These are phyloP conservation scores for Conus canariensis DNA, from an alignment of 2,888 invertebrate genomes.

Conservation along the genomic window DNA sequence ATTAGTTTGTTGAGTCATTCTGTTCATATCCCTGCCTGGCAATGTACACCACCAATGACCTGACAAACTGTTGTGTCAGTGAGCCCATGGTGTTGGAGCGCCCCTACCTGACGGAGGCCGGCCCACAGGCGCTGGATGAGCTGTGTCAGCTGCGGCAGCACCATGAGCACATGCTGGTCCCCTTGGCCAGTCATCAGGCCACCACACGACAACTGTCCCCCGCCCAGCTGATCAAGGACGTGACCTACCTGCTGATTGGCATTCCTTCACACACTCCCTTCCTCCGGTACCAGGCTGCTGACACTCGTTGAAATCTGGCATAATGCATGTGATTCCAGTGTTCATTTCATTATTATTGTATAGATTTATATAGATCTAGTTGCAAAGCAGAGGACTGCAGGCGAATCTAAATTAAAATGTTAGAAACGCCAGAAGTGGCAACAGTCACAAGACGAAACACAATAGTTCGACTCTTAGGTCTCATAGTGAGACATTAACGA, in stretches of 20 bases:
- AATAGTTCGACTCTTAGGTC: too few species aligned
- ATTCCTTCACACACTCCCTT: conserved; percentile 70
- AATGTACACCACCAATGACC: too few species aligned
- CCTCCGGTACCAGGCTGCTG: conserved; percentile 56
- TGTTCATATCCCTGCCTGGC: too few species aligned
- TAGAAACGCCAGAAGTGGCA: too few species aligned
- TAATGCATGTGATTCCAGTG: not conserved
- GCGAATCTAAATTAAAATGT: too few species aligned
- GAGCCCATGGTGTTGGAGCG: conserved; percentile 65
- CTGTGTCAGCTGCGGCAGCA: conserved; percentile 57
- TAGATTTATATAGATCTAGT: too few species aligned
- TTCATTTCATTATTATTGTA: not conserved
- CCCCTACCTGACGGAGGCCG: conserved; percentile 73
- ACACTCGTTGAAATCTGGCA: too few species aligned
- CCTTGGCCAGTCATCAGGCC: conserved; percentile 45
- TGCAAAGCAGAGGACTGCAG: too few species aligned
- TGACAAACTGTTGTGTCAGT: conserved; percentile 48
- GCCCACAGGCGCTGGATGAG: conserved; percentile 67
- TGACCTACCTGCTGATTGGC: conserved; percentile 71
- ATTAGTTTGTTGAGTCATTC: too few species aligned
- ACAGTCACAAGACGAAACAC: too few species aligned
- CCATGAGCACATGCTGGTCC: conserved; percentile 61
- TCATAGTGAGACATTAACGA: too few species aligned
- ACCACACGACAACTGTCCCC: conserved; percentile 54
- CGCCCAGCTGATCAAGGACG: conserved; percentile 61